Conservation (phyloP, 2,797 vertebrate genomes). For the Perodicticus potto region DNA sequence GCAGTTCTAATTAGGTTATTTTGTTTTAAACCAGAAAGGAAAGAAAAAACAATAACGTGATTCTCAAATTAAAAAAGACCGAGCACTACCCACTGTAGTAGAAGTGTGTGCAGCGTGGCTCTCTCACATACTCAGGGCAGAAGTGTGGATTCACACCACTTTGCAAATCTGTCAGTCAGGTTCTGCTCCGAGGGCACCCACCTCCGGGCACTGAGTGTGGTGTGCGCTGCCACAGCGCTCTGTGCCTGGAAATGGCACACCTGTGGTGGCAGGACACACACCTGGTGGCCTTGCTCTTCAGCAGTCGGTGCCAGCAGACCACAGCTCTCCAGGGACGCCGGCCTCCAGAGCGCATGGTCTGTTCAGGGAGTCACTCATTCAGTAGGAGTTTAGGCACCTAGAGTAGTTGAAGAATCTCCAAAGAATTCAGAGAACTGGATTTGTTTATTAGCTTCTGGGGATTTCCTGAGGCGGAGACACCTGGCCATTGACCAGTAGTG, state of each 20-base stretch:
- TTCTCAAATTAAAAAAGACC: background rate
- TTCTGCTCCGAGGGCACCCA: too few species aligned
- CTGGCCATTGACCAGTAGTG: background rate
- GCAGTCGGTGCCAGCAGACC: rapidly evolving
- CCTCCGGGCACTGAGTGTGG: rapidly evolving
- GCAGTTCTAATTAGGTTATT: background rate
- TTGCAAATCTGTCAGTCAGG: background rate
- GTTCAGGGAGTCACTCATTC: too few species aligned
- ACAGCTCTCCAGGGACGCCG: background rate
- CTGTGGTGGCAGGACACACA: rapidly evolving
- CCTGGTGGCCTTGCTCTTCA: rapidly evolving
- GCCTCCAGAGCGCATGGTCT: background rate
- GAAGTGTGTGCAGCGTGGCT: background rate
- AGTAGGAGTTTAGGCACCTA: background rate
- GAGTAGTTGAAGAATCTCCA: background rate
- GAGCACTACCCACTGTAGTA: background rate
- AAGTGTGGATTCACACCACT: background rate
- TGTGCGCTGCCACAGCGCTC: background rate
- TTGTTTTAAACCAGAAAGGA: background rate
- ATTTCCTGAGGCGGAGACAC: background rate
- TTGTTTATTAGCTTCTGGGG: too few species aligned
- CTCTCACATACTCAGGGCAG: background rate
- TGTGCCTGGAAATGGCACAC: background rate
- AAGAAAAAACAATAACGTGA: background rate
- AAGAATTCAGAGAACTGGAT: background rate